These are phyloP conservation scores for Linyphia triangularis DNA, from an alignment of 2,888 invertebrate genomes.

Conservation along the genomic window DNA sequence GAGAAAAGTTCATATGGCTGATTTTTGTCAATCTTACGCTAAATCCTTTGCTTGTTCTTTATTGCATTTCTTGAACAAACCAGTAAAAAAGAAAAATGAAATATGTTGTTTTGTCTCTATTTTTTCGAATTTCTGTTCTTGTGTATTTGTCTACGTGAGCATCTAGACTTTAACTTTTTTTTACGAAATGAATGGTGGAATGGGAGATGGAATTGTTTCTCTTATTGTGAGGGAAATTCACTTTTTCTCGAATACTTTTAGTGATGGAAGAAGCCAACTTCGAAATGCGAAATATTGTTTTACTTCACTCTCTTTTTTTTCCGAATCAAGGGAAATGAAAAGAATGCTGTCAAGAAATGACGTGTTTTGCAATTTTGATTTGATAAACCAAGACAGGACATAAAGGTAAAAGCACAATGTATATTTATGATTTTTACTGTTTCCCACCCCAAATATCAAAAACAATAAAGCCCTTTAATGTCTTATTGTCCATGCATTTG, in stretches of 20 bases:
- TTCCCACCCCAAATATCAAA: no score
- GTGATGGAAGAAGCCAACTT: not conserved
- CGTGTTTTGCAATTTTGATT: not conserved
- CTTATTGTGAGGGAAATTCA: not conserved
- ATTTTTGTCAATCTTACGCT: not conserved
- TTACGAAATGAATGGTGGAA: not conserved
- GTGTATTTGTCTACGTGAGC: not conserved
- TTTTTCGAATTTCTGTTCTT: not conserved
- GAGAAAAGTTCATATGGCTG: not conserved
- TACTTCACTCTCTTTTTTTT: not conserved
- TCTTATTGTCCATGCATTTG: no score
- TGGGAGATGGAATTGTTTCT: not conserved
- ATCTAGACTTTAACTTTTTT: not conserved
- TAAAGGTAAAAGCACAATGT: not conserved
- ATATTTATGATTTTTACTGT: no score
- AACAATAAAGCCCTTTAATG: no score
- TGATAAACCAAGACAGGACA: not conserved
- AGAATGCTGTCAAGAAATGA: not conserved
- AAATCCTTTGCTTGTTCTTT: not conserved
- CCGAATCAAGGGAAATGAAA: not conserved
- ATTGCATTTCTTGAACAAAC: not conserved
- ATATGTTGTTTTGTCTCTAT: not conserved
- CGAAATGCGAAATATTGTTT: no score
- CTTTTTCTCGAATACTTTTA: not conserved
- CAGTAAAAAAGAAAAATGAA: not conserved